phyloP scores from a whole-genome alignment of 2,797 vertebrate species.

The Brachyrhaphis roseni region DNA sequence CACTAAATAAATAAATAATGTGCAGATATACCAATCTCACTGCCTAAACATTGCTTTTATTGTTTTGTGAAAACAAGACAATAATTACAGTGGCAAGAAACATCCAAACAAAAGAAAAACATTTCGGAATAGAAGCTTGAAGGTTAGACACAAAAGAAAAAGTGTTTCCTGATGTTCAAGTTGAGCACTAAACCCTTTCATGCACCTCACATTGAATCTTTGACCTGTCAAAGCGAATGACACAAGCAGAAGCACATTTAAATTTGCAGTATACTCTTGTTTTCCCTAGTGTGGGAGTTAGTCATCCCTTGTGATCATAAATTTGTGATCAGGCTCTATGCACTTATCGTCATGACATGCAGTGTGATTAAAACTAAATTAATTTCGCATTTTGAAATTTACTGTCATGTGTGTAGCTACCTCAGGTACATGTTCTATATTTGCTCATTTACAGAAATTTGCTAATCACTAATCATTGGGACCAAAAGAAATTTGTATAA shows the following conservation, averaged over 20 bases:
- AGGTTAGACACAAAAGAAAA: background rate
- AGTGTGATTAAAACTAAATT: background rate
- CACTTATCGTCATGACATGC: background rate
- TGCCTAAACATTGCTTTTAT: background rate
- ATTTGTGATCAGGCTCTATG: background rate
- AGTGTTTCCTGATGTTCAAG: background rate
- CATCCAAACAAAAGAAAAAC: background rate
- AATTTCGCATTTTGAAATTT: background rate
- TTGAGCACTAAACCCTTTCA: background rate
- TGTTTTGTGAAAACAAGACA: background rate
- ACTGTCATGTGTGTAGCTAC: background rate
- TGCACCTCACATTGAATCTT: background rate
- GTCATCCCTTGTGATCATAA: background rate
- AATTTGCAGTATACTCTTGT: background rate
- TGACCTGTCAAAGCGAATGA: background rate
- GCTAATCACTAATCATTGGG: background rate
- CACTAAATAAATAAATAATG: background rate
- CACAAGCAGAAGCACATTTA: background rate
- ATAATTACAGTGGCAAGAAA: background rate
- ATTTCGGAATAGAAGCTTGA: background rate
- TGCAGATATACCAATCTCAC: background rate
- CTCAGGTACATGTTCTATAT: background rate
- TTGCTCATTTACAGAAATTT: background rate
- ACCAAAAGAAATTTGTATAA: background rate
- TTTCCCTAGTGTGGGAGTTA: background rate